phyloP scores from a whole-genome alignment of 2,113 vertebrate species.

The Nycticorax nycticorax region DNA sequence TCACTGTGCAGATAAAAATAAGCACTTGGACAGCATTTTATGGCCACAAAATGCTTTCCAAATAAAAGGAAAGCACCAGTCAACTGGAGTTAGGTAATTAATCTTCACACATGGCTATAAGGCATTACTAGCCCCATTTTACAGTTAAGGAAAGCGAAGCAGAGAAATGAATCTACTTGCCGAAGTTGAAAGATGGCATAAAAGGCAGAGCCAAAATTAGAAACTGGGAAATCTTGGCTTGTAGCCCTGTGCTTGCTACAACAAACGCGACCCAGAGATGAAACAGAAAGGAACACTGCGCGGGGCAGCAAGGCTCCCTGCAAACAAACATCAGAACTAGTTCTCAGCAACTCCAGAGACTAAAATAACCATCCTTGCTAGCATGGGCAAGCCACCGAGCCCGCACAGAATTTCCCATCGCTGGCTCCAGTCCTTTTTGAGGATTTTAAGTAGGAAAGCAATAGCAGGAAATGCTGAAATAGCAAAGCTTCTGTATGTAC shows the following conservation, averaged over 20 bases:
- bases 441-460: neutral
- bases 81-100: slow-evolving; percentile 55
- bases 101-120: slow-evolving; percentile 43
- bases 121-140: slow-evolving; percentile 29
- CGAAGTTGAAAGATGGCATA: slow-evolving; percentile 21
- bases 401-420: neutral
- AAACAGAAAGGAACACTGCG: neutral
- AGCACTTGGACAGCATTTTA: slow-evolving; percentile 60
- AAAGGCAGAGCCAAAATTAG: slow-evolving; percentile 49
- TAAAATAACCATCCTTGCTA: neutral
- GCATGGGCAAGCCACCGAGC: neutral
- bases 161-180: slow-evolving; percentile 46
- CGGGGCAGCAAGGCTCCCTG: neutral
- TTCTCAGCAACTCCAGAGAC: neutral
- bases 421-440: neutral
- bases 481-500: neutral
- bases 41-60: slow-evolving; percentile 52
- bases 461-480: neutral
- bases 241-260: slow-evolving; percentile 7
- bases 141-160: slow-evolving; percentile 22
- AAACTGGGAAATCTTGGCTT: slow-evolving; percentile 37
- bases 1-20: slow-evolving; percentile 58
- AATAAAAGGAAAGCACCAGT: slow-evolving; percentile 59
- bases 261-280: neutral
- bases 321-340: slow-evolving; percentile 43